Evolutionary conservation across 2,113 vertebrate genomes (phyloP).

Genomic region (Climacteris rufus): DNA sequence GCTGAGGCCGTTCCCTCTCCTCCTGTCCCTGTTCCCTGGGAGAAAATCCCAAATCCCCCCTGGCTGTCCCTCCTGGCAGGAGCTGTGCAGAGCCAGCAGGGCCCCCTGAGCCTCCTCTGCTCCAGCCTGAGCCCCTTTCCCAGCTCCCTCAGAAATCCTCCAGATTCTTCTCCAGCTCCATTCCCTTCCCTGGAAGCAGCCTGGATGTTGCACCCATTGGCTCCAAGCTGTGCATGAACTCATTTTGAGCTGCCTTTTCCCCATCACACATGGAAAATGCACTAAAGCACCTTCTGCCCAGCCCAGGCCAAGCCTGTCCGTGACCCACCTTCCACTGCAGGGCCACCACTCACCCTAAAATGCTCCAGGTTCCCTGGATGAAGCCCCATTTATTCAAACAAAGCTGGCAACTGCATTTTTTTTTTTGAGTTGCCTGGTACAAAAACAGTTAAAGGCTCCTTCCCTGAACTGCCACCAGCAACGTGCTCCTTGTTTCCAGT

Average conservation of each 20-base stretch:
- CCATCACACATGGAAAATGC: fast-evolving
- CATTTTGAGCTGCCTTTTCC: neutral
- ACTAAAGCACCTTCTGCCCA: neutral
- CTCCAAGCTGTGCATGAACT: neutral
- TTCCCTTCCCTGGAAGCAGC: neutral
- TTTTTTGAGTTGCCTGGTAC: neutral
- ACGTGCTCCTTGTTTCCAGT: slow-evolving; percentile 65
- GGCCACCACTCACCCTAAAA: neutral
- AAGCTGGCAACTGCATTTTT: neutral
- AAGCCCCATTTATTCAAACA: neutral
- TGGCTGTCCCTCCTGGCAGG: neutral
- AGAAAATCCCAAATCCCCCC: neutral
- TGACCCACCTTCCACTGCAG: neutral
- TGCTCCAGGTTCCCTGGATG: fast-evolving
- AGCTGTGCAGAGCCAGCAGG: neutral
- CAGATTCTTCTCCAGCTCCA: neutral
- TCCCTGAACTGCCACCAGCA: neutral
- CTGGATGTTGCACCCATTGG: neutral
- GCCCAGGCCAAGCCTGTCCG: neutral
- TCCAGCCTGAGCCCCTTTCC: neutral
- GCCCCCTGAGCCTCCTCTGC: neutral
- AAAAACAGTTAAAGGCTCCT: slow-evolving; percentile 46
- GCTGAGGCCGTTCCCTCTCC: neutral
- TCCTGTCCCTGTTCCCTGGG: neutral
- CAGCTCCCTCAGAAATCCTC: neutral